phyloP scores from a whole-genome alignment of 2,113 vertebrate species.

The Eudyptes chrysolophus region DNA sequence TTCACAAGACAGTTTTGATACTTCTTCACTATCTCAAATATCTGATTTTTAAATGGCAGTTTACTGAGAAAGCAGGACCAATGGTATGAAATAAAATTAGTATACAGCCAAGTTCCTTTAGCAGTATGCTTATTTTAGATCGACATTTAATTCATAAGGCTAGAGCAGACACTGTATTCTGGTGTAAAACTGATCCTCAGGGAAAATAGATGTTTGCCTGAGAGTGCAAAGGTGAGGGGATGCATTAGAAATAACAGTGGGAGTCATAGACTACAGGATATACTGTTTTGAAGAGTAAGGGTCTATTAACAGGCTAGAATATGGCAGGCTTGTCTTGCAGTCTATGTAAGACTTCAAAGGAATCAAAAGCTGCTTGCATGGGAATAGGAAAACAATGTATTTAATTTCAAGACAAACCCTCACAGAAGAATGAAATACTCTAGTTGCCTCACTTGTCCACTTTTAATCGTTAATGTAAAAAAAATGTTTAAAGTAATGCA shows the following conservation, averaged over 20 bases:
- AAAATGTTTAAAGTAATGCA: neutral
- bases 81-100: neutral
- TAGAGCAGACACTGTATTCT: neutral
- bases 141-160: neutral
- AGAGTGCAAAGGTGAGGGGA: neutral
- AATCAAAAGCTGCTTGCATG: neutral
- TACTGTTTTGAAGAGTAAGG: neutral
- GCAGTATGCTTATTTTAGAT: neutral
- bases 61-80: neutral
- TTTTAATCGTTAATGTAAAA: neutral
- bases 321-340: neutral
- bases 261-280: neutral
- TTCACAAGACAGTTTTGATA: neutral
- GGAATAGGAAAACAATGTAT: neutral
- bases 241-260: neutral
- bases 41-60: neutral
- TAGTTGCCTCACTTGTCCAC: neutral
- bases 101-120: neutral
- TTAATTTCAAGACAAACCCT: neutral
- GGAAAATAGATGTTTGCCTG: neutral
- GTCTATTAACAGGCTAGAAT: neutral
- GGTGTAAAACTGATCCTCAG: rapidly evolving
- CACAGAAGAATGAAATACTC: neutral
- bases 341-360: neutral
- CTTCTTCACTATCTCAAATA: neutral